Evolutionary conservation across 2,888 invertebrate genomes (phyloP).

Genomic region (Nematopogon swammerdamellus): DNA sequence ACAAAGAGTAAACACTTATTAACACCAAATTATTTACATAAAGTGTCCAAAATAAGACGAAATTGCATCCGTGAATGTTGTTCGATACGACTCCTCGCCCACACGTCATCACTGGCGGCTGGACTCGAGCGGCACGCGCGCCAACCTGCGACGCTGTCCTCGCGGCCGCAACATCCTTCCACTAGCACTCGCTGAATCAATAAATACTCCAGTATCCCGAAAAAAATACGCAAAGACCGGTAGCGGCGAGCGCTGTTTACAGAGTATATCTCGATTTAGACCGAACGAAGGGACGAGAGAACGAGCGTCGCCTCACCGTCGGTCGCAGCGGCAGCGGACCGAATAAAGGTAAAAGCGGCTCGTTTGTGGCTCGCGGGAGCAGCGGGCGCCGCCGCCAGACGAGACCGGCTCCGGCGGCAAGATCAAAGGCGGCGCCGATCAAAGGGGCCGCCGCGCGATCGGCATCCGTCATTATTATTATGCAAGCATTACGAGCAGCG

Average conservation of each 20-base stretch:
- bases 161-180: no score
- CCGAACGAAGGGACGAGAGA: conserved; percentile 48
- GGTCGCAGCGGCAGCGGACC: conserved; percentile 45
- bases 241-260: conserved; percentile 50
- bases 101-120: conserved; percentile 18
- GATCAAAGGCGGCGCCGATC: conserved; percentile 52
- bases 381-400: conserved; percentile 41
- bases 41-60: conserved; percentile 39
- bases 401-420: conserved; percentile 51
- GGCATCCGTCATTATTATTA: conserved; percentile 59
- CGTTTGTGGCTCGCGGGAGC: conserved; percentile 48
- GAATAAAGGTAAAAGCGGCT: conserved; percentile 52
- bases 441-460: conserved; percentile 56
- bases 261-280: conserved; percentile 53
- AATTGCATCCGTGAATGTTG: conserved; percentile 14
- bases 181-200: no score
- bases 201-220: no score
- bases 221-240: conserved; percentile 19
- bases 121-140: conserved; percentile 17
- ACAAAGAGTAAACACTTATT: no score
- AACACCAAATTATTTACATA: conserved; percentile 49
- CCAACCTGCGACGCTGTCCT: conserved; percentile 44
- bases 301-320: conserved; percentile 12
- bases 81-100: not conserved
- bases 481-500: conserved; percentile 57